Evolutionary conservation across 2,797 vertebrate species (phyloP).

Genomic region (Dermochelys coriacea): DNA sequence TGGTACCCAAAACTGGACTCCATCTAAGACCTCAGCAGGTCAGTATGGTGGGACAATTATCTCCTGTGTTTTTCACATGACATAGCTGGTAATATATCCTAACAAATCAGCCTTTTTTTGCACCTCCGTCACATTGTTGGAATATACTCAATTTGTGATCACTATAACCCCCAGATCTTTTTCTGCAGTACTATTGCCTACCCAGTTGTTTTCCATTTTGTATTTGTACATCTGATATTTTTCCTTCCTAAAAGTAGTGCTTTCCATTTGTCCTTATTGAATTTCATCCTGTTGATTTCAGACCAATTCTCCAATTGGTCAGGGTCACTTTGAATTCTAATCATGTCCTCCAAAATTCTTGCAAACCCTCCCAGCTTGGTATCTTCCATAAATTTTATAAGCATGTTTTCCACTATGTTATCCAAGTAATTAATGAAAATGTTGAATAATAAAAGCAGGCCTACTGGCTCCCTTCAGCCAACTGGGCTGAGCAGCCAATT

Average conservation of each 20-base stretch:
- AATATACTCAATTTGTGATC: background rate
- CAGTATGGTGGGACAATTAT: background rate
- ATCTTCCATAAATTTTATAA: background rate
- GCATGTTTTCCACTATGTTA: background rate
- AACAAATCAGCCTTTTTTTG: background rate
- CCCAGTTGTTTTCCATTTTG: background rate
- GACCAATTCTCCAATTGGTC: background rate
- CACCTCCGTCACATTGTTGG: background rate
- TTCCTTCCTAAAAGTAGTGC: background rate
- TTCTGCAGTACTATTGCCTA: background rate
- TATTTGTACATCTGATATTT: background rate
- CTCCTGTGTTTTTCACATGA: background rate
- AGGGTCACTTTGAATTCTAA: background rate
- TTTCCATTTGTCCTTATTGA: background rate
- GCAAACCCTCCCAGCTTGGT: background rate
- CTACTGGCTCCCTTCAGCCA: too few relatives aligned
- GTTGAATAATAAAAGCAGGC: background rate
- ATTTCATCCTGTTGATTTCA: background rate
- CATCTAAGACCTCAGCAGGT: background rate
- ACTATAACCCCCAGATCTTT: background rate
- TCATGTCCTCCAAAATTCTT: background rate
- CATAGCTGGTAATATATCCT: background rate
- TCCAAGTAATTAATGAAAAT: background rate
- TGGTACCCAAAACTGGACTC: background rate
- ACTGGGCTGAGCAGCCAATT: too few relatives aligned